Evolutionary conservation across 2,888 invertebrate genomes (phyloP), one percentile per base, ranked within the genome.

Genomic region (Pinctada fucata): DNA sequence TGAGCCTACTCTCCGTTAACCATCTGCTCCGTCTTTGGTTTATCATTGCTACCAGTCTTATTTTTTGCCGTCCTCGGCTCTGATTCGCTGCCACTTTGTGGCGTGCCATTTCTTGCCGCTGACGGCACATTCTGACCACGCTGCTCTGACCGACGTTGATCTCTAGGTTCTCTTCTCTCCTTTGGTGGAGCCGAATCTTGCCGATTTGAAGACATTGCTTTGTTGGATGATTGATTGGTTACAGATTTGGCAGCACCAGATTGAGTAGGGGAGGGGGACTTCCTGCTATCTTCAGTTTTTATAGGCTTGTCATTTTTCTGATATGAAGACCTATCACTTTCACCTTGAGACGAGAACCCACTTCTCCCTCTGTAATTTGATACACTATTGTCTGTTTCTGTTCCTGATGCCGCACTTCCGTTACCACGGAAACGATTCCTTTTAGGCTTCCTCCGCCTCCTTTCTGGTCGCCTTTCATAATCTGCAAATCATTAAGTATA

Each of bases 381-480:
- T 5, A 88, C 86, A 83, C 89, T 89, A 58, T 86, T 88, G 81
- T 90, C 90, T 0, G 90, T 90, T 80, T 90, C 90, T 47, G 90
- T 89, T 45, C 90, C 90, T 4, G 89, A 89, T 3, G 89, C 88
- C 50, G 87, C 87, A 71, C 88, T 84, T 50, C 87, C 86, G 75
- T 87, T 90, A 13, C 89, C 88, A 16, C 88, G 83, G n/a, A 83
- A 83, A 47, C 85, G 79, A 45, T 84, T 82, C n/a, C 87, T 78
- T 67, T 83, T 83, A 45, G 86, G 70, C 16, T 88, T 72, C 45
- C 87, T 79, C 48, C 89, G 78, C 31, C 87, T 79, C 8, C 84
- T 82, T 58, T 68, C 68, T 50, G 72, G 77, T 6, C 82, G 70
- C 58, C 83, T 77, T 64, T 84, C 84, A 58, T 68, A 63, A 58